These are phyloP conservation scores for Drosophila lowei DNA, from an alignment of 1,140 invertebrate genomes.

Conservation along the genomic window DNA sequence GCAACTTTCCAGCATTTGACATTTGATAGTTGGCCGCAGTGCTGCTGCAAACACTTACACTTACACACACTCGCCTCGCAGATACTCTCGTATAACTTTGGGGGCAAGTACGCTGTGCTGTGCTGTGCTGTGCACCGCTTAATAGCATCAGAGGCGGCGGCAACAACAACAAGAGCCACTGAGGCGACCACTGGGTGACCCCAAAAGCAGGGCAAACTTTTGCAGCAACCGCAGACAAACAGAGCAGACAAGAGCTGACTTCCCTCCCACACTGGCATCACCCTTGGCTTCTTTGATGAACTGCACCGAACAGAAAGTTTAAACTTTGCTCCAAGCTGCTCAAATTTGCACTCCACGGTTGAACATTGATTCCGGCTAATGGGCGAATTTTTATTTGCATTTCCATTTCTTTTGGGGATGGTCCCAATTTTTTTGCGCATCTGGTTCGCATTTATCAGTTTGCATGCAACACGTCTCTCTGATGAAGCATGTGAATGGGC, in stretches of 20 bases:
- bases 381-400: conserved; percentile 77
- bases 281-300: conserved; percentile 61
- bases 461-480: conserved; percentile 33
- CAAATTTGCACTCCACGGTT: conserved; percentile 66
- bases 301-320: conserved; percentile 66
- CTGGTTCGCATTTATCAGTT: conserved; percentile 51
- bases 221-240: conserved; percentile 33
- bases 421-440: conserved; percentile 24
- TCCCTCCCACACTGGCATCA: no score
- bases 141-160: conserved; percentile 51
- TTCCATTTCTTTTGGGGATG: conserved; percentile 40
- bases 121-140: conserved; percentile 3
- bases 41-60: conserved; percentile 30
- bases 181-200: conserved; percentile 59
- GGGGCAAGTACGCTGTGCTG: background rate
- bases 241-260: conserved; percentile 52
- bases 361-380: conserved; percentile 47
- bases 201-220: conserved; percentile 65
- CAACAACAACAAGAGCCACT: conserved; percentile 30
- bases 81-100: no score
- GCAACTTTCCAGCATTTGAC: conserved; percentile 67
- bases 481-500: background rate
- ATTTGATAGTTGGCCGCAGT: conserved; percentile 69
- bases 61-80: background rate
- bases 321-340: conserved; percentile 63